Evolutionary conservation across 2,797 vertebrate genomes (phyloP), one percentile per base, ranked within the genome.

Genomic region (Acipenser transmontanus): DNA sequence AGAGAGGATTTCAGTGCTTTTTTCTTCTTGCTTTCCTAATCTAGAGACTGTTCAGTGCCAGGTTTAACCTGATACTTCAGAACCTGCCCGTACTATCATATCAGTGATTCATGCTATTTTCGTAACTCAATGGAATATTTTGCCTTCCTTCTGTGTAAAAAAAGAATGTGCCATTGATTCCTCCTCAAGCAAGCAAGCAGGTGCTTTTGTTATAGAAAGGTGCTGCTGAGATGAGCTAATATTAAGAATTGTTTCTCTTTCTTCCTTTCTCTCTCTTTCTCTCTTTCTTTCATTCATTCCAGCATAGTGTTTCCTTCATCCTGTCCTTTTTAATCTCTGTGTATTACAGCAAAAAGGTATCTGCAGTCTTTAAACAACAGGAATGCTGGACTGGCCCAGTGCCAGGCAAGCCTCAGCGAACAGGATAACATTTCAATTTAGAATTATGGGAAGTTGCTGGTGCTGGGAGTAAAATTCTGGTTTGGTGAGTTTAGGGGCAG

Each of bases 401-500:
- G 88, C 88, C 90, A 90, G 79, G 50, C 63, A 73, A 76, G 78
- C 76, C 85, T 90, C 54, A 57, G 14, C 12, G 34, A 34, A 34
- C 34, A 34, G 34, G 34, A 34, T 34, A 34, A 34, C 34, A 84
- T 93, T 93, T 92, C 92, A 91, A 87, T 77, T 85, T 86, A 81
- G 88, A 85, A 86, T 89, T 87, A 87, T 85, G 83, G 87, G 92
- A 91, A 91, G 88, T 78, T 78, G 78, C 77, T 69, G 73, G 83
- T 84, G 83, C 84, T 66, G 83, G 82, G 87, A 92, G 88, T 85
- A 85, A 76, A 84, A 95, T 97, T 96, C 97, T 93, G 96, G 97
- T 99, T 98, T 96, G 95, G 97, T 95, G 93, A 97, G 95, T 99
- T 98, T 82, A 81, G 84, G 84, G 81, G 83, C 82, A 89, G 91